Evolutionary conservation across 2,797 vertebrate genomes (phyloP).

Genomic region (Sebastes diaconus): DNA sequence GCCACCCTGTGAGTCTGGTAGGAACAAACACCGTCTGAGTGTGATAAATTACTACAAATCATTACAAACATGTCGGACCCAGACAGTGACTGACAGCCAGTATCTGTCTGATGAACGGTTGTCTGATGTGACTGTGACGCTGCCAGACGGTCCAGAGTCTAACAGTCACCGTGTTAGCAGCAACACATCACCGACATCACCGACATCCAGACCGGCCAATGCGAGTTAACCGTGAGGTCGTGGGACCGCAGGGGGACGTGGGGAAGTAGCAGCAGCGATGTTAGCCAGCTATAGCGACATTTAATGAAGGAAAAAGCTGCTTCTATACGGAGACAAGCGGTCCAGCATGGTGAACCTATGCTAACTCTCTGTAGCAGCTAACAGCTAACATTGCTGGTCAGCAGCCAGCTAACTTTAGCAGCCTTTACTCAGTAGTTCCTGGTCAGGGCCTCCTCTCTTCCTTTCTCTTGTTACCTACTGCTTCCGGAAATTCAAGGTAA

Average conservation of each 20-base stretch:
- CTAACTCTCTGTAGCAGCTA: slow-evolving; percentile 25
- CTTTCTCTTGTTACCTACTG: background rate
- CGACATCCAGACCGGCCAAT: background rate
- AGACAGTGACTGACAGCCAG: too few species aligned
- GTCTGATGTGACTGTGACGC: background rate
- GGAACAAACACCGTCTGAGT: slow-evolving; percentile 60
- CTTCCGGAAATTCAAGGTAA: slow-evolving; percentile 53
- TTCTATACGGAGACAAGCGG: background rate
- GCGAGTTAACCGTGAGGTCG: background rate
- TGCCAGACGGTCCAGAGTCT: background rate
- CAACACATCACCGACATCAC: background rate
- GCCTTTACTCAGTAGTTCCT: slow-evolving; percentile 13
- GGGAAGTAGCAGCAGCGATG: background rate
- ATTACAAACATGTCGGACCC: background rate
- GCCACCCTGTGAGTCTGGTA: slow-evolving; percentile 77
- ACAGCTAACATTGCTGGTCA: slow-evolving; percentile 22
- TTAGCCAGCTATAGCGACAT: background rate
- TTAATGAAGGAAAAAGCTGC: background rate
- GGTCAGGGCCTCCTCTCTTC: slow-evolving; percentile 28
- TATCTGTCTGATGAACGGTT: too few species aligned
- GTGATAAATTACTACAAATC: background rate
- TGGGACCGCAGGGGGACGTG: background rate
- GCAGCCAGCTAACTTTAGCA: slow-evolving; percentile 66
- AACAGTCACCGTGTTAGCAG: background rate
- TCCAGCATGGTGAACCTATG: slow-evolving; percentile 7